These are phyloP conservation scores for Meandrusa payeni DNA, from an alignment of 2,888 invertebrate species.

Conservation along the genomic window DNA sequence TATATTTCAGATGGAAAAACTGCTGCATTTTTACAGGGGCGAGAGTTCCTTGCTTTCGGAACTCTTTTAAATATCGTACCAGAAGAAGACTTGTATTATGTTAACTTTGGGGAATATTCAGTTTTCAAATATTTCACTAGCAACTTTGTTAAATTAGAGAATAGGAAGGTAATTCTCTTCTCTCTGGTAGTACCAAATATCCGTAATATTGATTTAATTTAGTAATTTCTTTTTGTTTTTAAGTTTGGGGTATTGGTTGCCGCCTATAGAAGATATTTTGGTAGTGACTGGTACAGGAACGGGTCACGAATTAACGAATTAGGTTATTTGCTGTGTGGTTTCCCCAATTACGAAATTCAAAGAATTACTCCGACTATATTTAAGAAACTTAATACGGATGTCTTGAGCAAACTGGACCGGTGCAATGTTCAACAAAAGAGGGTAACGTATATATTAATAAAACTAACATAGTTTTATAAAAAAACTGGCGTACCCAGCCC, in stretches of 20 bases:
- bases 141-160: conserved; percentile 42
- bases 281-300: conserved; percentile 54
- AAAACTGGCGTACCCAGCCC: too few relatives aligned
- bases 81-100: conserved; percentile 70
- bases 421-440: conserved; percentile 55
- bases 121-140: conserved; percentile 60
- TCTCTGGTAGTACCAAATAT: too few relatives aligned
- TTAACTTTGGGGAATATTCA: conserved; percentile 64
- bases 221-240: too few relatives aligned
- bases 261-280: conserved; percentile 63
- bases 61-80: conserved; percentile 57
- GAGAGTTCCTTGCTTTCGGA: conserved; percentile 63
- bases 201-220: too few relatives aligned
- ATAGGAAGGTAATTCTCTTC: conserved; percentile 69
- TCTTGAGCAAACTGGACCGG: conserved; percentile 48
- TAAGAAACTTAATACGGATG: conserved; percentile 48
- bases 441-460: too few relatives aligned
- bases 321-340: conserved; percentile 67
- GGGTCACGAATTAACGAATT: conserved; percentile 57
- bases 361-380: conserved; percentile 55
- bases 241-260: conserved; percentile 63
- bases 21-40: conserved; percentile 62
- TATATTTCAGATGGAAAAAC: conserved; percentile 66
- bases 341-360: conserved; percentile 51
- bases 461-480: too few relatives aligned